Evolutionary conservation across 2,113 vertebrate genomes (phyloP).

Genomic region (Mobula hypostoma): DNA sequence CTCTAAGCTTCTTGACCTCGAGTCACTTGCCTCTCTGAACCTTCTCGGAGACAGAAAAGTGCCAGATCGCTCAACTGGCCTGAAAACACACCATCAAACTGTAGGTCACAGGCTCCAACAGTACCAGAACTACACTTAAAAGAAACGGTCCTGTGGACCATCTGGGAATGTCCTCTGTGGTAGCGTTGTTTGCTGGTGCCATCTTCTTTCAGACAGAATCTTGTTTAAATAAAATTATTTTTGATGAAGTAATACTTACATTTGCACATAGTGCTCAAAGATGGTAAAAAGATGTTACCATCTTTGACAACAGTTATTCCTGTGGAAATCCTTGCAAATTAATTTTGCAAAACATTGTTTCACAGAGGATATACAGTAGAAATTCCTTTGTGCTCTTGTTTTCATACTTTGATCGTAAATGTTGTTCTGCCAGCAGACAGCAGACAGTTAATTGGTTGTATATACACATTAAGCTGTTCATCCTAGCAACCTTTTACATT

Average conservation of each 20-base stretch:
- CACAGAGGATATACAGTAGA: neutral
- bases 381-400: neutral
- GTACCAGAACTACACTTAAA: no score
- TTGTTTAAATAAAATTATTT: neutral
- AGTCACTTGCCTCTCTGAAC: no score
- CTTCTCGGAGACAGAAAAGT: no score
- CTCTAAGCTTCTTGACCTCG: no score
- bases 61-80: no score
- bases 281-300: neutral
- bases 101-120: no score
- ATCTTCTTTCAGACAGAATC: no score
- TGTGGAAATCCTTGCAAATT: neutral
- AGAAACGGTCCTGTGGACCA: no score
- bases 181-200: no score
- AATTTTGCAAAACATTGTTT: neutral
- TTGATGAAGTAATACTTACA: neutral
- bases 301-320: neutral
- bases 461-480: constrained; percentile 22
- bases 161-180: no score
- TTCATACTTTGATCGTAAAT: neutral
- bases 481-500: constrained; percentile 35
- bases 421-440: neutral
- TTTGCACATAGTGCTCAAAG: neutral
- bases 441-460: constrained; percentile 20
- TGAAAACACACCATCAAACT: no score